Percentiles rank a stretch among this genome's conserved stretches.
Conservation (phyloP, 2,113 vertebrate genomes). For the Hippopotamus amphibius region DNA sequence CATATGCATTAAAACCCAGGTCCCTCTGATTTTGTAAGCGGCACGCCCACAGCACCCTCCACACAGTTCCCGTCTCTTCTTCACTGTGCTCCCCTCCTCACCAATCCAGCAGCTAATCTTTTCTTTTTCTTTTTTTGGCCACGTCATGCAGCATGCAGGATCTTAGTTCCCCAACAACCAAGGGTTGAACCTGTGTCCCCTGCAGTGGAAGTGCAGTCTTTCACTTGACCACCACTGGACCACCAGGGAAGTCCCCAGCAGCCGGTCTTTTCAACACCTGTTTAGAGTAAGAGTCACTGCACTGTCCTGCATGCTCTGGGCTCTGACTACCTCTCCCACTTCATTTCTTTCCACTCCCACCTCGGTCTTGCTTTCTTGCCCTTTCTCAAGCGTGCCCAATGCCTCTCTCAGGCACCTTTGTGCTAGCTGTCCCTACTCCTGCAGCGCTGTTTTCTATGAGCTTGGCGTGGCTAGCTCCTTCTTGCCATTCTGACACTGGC, state of each 20-base stretch:
- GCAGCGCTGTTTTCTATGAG: neutral
- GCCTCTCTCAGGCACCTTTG: neutral
- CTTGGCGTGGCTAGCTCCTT: neutral
- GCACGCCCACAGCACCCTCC: too few species aligned
- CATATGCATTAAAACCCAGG: neutral
- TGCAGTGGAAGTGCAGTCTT: neutral
- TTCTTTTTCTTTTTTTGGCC: too few species aligned
- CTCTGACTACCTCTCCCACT: neutral
- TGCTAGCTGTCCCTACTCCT: neutral
- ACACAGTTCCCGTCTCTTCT: neutral
- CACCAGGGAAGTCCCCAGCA: neutral
- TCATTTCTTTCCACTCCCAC: neutral
- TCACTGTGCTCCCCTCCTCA: neutral
- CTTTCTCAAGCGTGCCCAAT: neutral
- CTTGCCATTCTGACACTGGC: neutral
- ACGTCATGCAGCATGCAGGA: too few species aligned
- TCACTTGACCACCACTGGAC: neutral
- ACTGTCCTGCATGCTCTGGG: neutral
- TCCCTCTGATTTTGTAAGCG: neutral
- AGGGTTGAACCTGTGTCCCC: neutral
- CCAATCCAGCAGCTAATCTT: neutral
- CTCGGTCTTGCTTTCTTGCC: neutral
- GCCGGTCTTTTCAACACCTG: neutral
- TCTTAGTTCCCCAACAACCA: neutral
- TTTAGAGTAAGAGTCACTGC: neutral